Percentiles rank a stretch among this genome's conserved stretches.
Conservation (phyloP, 1,140 invertebrate genomes). For the Agraylea sexmaculata region DNA sequence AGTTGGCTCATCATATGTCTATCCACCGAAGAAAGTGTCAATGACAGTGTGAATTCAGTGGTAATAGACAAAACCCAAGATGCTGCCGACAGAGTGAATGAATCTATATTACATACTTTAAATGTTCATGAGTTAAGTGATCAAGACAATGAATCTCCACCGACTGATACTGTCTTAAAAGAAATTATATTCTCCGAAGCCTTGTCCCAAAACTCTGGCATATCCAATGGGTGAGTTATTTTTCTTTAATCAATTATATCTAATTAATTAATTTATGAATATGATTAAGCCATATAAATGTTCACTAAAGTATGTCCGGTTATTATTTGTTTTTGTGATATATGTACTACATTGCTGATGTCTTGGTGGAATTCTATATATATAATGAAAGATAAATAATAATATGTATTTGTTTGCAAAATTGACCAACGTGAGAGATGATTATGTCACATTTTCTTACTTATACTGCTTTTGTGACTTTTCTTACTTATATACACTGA, state of each 20-base stretch:
- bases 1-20: no score
- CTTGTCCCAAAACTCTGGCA: slow-evolving; percentile 40
- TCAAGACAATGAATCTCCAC: slow-evolving; percentile 11
- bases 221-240: slow-evolving; percentile 41
- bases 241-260: slow-evolving; percentile 1
- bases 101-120: slow-evolving; percentile 16
- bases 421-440: no score
- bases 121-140: slow-evolving; percentile 19
- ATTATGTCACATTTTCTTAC: no score
- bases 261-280: background rate
- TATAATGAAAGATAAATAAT: background rate
- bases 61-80: slow-evolving; percentile 7
- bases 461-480: no score
- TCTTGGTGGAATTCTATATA: background rate
- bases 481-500: no score
- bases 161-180: slow-evolving; percentile 13
- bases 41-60: no score
- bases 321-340: background rate
- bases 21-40: no score
- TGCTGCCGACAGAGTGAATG: slow-evolving; percentile 11
- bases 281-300: slow-evolving; percentile 5
- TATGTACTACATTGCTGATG: slow-evolving; percentile 3
- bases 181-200: slow-evolving; percentile 38
- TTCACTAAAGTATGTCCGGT: no score
- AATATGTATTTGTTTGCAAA: background rate